phyloP scores from a whole-genome alignment of 2,797 vertebrate species.

The Eulemur albifrons region DNA sequence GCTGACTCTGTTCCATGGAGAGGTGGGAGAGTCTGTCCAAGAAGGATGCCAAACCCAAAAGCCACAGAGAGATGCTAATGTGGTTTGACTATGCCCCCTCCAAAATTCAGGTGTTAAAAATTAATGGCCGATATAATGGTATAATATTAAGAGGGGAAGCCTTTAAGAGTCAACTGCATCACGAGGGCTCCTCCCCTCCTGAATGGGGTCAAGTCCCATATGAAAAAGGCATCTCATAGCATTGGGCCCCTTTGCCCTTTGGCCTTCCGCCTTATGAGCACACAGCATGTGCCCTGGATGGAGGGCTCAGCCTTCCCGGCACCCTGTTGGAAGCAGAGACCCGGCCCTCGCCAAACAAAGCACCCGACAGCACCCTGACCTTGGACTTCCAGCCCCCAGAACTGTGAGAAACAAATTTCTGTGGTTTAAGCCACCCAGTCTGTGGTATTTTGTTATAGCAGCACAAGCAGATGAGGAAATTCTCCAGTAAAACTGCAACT shows the following conservation, averaged over 20 bases:
- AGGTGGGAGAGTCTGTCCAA: neutral
- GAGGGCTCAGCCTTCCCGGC: neutral
- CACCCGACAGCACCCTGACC: neutral
- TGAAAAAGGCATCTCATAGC: neutral
- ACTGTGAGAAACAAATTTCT: neutral
- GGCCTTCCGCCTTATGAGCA: neutral
- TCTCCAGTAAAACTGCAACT: neutral
- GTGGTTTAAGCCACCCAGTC: no score
- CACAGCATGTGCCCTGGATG: accelerated
- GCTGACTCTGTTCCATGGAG: accelerated
- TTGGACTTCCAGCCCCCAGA: neutral
- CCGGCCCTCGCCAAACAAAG: accelerated
- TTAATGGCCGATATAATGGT: no score
- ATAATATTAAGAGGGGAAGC: no score
- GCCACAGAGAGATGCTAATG: accelerated
- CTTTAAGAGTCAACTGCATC: no score
- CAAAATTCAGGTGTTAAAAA: neutral
- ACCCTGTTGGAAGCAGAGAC: neutral
- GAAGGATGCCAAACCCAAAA: no score
- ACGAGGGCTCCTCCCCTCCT: neutral
- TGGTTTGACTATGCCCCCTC: neutral
- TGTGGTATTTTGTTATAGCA: neutral
- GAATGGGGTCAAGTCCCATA: neutral
- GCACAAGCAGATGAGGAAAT: neutral
- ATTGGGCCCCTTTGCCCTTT: no score